Base-by-base conservation (phyloP, 2,888 invertebrate genomes). In the Sesamia inferens region DNA sequence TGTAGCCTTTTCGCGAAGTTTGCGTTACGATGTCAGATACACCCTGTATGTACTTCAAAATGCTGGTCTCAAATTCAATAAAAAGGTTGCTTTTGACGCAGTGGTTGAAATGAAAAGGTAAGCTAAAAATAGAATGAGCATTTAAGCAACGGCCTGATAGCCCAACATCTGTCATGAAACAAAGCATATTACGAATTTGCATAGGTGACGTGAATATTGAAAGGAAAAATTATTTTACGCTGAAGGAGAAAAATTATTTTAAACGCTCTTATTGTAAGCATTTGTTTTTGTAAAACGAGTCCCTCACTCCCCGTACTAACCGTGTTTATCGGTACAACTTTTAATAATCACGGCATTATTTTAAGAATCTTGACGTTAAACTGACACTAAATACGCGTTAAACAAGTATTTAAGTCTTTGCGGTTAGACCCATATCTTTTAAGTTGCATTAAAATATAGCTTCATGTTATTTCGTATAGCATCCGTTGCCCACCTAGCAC, bases 401-500 rank as follows among this genome's bases (percentile, higher is more conserved):
- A 39, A 39, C 39, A 39, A 39, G 39, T 39, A 5, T 4, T 39
- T 39, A 39, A 39, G 39, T 39, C 5, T 39, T 39, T 39, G 39
- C 5, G 39, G 39, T 39, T 6, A 39, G 39, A 39, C 39, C 39
- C 39, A 5, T 31, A 48, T 24, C 22, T 13, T 19, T 31, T 8
- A 10, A 54, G 19, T 8, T 64, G 47, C 24, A 47, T 64, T 64
- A 31, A 58, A 66, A 55, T 55, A 65, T 74, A 65, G 59, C 64
- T 65, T 44, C 31, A 22, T 7, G 13, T 22, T 14, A 63, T 55
- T 64, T 63, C 31, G 13, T n/a, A 67, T 68, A 68, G 65, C 79
- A 24, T 57, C 57, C 22, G 5, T 24, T n/a, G 57, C 61, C 39
- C 42, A 72, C 47, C 47, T 63, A 83, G 73, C 57, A 48, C 62